phyloP scores from a whole-genome alignment of 2,797 vertebrate species.

The Halcyon badia region DNA sequence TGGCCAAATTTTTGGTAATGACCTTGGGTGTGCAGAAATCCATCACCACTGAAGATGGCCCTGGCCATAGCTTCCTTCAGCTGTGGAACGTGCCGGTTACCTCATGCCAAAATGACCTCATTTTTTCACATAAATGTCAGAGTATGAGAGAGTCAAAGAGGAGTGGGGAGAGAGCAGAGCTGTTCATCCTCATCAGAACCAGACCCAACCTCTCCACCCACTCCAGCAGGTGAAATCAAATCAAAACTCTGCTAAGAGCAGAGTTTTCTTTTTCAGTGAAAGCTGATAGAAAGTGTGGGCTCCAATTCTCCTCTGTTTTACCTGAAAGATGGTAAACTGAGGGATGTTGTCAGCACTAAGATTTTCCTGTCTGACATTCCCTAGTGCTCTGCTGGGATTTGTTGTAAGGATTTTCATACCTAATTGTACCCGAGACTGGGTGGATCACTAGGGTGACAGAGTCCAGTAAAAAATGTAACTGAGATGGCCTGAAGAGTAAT shows the following conservation, averaged over 20 bases:
- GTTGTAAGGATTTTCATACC: not conserved
- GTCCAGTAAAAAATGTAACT: not conserved
- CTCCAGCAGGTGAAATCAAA: not conserved
- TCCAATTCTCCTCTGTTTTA: not conserved
- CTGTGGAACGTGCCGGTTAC: not conserved
- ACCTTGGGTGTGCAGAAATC: not conserved
- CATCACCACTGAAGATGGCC: not conserved
- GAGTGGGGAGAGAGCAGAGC: not conserved
- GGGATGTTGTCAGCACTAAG: not conserved
- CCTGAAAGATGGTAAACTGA: not conserved
- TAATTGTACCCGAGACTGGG: not conserved
- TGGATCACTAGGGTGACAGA: not conserved
- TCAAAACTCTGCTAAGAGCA: not conserved
- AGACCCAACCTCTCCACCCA: not conserved
- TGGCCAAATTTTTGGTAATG: not conserved
- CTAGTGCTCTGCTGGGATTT: not conserved
- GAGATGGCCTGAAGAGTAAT: not conserved
- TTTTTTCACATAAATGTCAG: conserved; percentile 60
- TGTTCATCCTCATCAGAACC: not conserved
- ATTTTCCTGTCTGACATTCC: not conserved
- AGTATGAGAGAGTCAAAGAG: not conserved
- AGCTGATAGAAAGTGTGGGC: not conserved
- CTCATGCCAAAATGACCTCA: not conserved
- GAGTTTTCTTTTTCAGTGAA: not conserved
- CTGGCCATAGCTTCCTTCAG: not conserved